Base-by-base conservation (phyloP, 1,140 invertebrate genomes). In the Drosophila arawakana region DNA sequence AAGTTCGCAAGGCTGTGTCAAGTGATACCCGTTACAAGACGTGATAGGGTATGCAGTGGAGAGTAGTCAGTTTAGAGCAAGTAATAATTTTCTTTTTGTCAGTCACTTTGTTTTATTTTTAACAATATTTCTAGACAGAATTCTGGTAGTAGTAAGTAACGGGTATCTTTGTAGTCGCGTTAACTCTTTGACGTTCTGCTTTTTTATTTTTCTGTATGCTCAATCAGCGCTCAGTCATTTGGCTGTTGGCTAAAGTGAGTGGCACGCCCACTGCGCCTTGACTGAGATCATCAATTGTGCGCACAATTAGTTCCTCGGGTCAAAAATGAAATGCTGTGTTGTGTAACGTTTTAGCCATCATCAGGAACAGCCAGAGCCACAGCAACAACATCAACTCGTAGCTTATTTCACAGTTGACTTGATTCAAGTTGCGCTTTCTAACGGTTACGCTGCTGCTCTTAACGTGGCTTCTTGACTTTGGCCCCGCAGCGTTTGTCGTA, bases 351-450 rank as follows among this genome's bases (percentile, higher is more conserved):
- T 85, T 78, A 34, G 54, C 75, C 62, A 52, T 54, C 66, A 65
- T 76, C 61, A 71, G 43, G 9, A 47, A 39, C 44, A 65, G 44
- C 50, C 18, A 50, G 43, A 49, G 2, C 25, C 10, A 34, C 3
- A 47, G n/a, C 43, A 47, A 47, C 30, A 37, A 11, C 46, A 43
- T 8, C 50, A 57, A 65, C 11, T 59, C 25, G 61, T 11, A 76
- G 80, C 75, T 65, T 81, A 88, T 89, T 88, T 86, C 83, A 86
- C 76, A 88, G 83, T 69, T 86, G 76, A 80, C 61, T 86, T 73
- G 63, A 43, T 25, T 43, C 47, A 18, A 67, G 57, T 37, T 73
- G 63, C 73, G 60, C 55, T 58, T 78, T n/a, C 80, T 83, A 86
- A 86, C 83, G 76, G 82, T 86, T 82, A 65, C 62, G 25, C 50